Base-by-base conservation (phyloP, 2,113 vertebrate species). In the Scatophagus argus region DNA sequence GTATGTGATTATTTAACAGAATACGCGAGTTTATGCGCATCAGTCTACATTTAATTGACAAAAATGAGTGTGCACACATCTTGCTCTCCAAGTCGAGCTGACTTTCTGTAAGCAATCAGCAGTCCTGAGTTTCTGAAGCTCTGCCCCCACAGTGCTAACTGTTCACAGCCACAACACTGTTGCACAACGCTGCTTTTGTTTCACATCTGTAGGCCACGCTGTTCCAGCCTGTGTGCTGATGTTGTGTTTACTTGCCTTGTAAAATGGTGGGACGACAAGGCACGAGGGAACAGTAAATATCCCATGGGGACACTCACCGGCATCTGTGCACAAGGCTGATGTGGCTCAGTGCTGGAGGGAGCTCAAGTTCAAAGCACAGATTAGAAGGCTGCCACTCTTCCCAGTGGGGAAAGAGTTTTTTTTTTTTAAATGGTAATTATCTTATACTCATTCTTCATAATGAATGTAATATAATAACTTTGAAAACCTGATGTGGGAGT, bases 171-270 rank as follows among this genome's bases (percentile, higher is more conserved):
- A 21, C 21, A 69, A 12, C 16, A 21, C 31, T 54, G 68, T 49
- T 39, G 65, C 58, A 83, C 82, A 88, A 81, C 58, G 41, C 64
- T 31, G 59, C 61, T 49, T 68, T 72, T 90, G 82, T 86, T 83
- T 66, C 84, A 81, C 85, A 85, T 71, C 55, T 88, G 83, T 21
- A 65, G 58, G n/a, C 47, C 34, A 25, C 0, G 58, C 47, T 23
- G 62, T 55, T 62, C 60, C 59, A n/a, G 66, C 71, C 49, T 19
- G 17, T 85, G 85, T 34, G 76, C 82, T 82, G 87, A 78, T 88
- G 84, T 71, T 87, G 77, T 77, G 77, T 90, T 85, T 83, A 70
- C 73, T 77, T 59, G 76, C 70, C 81, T 83, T 82, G 77, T 75
- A 83, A 89, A 85, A 39, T 10, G 63, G 46, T 46, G 62, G 44